A percentile compares a stretch with the other conserved stretches of the same genome.
These are phyloP conservation scores for Zaprionus taronus DNA, from an alignment of 1,140 invertebrate genomes.

Conservation along the genomic window DNA sequence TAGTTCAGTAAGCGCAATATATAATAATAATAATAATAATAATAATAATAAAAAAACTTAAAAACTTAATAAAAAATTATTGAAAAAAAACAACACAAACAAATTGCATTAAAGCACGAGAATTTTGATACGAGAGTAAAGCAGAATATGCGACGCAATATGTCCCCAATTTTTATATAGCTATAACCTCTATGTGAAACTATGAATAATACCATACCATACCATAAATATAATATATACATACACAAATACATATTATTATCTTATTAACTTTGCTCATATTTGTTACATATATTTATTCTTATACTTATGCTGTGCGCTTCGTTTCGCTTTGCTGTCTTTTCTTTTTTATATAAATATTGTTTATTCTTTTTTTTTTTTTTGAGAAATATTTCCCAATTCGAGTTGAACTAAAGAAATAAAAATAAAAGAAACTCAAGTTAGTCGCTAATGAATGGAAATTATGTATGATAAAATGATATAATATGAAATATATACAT, in stretches of 20 bases:
- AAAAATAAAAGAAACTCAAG: conserved; percentile 25
- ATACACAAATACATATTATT: conserved; percentile 4
- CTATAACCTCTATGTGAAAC: conserved; percentile 21
- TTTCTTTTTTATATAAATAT: conserved; percentile 36
- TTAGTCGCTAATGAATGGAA: conserved; percentile 67
- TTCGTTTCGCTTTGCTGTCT: conserved; percentile 28
- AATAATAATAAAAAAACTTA: conserved; percentile 14
- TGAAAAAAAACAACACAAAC: conserved; percentile 24
- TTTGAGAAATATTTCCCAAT: conserved; percentile 1
- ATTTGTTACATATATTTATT: conserved; percentile 56
- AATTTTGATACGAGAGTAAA: conserved; percentile 38
- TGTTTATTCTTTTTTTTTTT: conserved; percentile 27
- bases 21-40: conserved; percentile 20
- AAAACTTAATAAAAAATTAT: conserved; percentile 44
- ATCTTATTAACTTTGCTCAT: conserved; percentile 32
- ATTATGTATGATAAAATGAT: conserved; percentile 71
- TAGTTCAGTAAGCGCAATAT: conserved; percentile 50
- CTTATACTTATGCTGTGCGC: conserved; percentile 20
- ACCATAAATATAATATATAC: conserved; percentile 14
- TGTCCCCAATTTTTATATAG: conserved; percentile 26
- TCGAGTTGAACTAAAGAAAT: background rate
- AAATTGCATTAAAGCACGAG: conserved; percentile 35
- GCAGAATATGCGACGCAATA: conserved; percentile 40
- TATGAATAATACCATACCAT: conserved; percentile 30
- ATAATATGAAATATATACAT: conserved; percentile 76